A percentile compares a stretch with the other conserved stretches of the same genome.
phyloP scores from a whole-genome alignment of 2,113 vertebrate species.

The Epinephelus moara region DNA sequence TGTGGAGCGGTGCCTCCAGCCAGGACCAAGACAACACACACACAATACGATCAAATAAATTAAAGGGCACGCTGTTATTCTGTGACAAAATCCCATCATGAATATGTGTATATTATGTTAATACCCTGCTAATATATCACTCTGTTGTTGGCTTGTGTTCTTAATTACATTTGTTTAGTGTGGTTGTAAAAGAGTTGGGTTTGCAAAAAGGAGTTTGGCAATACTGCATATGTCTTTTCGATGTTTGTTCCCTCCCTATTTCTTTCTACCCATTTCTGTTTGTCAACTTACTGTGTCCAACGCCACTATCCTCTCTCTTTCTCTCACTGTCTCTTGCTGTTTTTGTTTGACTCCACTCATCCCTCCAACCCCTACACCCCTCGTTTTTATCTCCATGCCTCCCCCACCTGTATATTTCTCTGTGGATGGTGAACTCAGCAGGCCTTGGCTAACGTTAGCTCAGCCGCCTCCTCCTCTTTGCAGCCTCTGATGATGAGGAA shows the following conservation, averaged over 20 bases:
- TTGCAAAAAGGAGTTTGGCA: constrained; percentile 2
- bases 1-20: constrained; percentile 8
- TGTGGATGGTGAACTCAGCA: constrained; percentile 84
- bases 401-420: constrained; percentile 62
- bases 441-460: constrained; percentile 95
- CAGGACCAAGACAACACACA: constrained; percentile 20
- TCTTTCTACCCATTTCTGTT: constrained; percentile 35
- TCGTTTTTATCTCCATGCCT: constrained; percentile 37
- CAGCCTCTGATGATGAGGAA: constrained; percentile 98
- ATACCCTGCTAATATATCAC: not conserved
- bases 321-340: not conserved
- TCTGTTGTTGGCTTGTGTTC: constrained; percentile 15
- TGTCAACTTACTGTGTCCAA: constrained; percentile 28
- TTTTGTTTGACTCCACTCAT: constrained; percentile 27
- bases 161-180: constrained; percentile 12
- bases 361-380: not conserved
- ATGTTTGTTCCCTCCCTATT: constrained; percentile 48
- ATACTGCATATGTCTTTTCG: constrained; percentile 35
- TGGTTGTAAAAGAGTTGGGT: constrained; percentile 24
- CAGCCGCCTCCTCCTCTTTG: constrained; percentile 98
- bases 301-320: not conserved
- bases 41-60: constrained; percentile 11
- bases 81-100: constrained; percentile 5
- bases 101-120: constrained; percentile 15
- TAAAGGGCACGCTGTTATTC: constrained; percentile 16